Base-by-base conservation (phyloP, 2,113 vertebrate genomes). In the Tyrannus savana region DNA sequence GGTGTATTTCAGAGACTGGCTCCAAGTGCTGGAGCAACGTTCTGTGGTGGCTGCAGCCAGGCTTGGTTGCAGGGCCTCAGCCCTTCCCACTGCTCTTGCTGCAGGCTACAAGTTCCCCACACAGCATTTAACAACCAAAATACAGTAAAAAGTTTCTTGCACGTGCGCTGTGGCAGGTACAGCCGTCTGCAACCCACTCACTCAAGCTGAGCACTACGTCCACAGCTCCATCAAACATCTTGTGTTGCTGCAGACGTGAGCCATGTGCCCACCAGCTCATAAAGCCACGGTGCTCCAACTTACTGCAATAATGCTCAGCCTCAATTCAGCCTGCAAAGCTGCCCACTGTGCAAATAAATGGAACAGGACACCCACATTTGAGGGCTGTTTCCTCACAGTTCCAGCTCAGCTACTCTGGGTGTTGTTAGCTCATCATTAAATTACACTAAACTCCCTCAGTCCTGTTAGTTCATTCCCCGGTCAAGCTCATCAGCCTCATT, bases 251-350 rank as follows among this genome's bases (percentile, higher is more conserved):
- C 76, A 60, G 28, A 46, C 4, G 3, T 0, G 3, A 55, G 12
- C 53, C 7, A 3, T 1, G 18, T 46, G 56, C 52, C 80, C 58
- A n/a, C 7, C 4, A 8, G 53, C 63, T 82, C 63, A 25, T 4
- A 68, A 63, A 87, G 21, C 64, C 74, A 55, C 0, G 0, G 58
- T n/a, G 63, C 28, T 41, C 49, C 0, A 0, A 60, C 0, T 5
- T 3, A 49, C 46, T 6, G 2, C 19, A 21, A 4, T 0, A 7
- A 24, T 11, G 23, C 67, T 47, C 28, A 82, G 92, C 50, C 37
- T 64, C 4, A 2, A 35, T 10, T n/a, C 53, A 27, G 58, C 49
- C 77, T 30, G 31, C 4, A 4, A 9, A 73, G 59, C 33, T 76
- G 41, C 60, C 18, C 60, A 14, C 63, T 18, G 39, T 10, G 63